Base-by-base conservation (phyloP, 2,888 invertebrate species). In the Drosophila atroscutellata region DNA sequence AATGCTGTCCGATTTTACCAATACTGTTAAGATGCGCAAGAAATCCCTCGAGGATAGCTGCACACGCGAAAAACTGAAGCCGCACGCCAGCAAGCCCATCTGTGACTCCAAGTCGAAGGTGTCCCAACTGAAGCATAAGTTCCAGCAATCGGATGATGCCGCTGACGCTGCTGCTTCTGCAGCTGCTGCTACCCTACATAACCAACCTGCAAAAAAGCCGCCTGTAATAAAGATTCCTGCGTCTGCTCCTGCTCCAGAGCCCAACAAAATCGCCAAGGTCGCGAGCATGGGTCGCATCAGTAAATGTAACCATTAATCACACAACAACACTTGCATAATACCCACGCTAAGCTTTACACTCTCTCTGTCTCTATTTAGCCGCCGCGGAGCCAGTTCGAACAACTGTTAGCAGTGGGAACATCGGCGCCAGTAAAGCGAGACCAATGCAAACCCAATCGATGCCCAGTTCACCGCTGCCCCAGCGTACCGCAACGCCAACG, bases 1-100 rank as follows among this genome's bases (percentile, higher is more conserved):
- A 15, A 93, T 93, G 93, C 91, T 89, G 3, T 93, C 93, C 0
- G 93, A 93, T 74, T 93, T 93, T 62, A 92, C 93, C 39, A 93
- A 93, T 72, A 93, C 93, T 28, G 89, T 93, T 34, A 84, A 91
- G 72, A 93, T 93, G 93, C 90, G 93, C 13, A 93, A 93, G 62
- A 92, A 93, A 72, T 93, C 93, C 0, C 80, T 93, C 39, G 93
- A 93, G 75, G 92, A 90, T 55, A 93, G 90, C 75, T 84, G 90
- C 32, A 63, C 81, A 0, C 92, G 91, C 49, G 93, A 93, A 54
- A 93, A 92, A 63, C 72, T 77, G 5, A 89, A 92, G 55, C 79
- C 85, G 34, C 84, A 85, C 18, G 71, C 75, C 18, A 90, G 74
- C n/a, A 90, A 91, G 52, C 81, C 86, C 7, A 65, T 89, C 15